Conservation (phyloP, 2,888 invertebrate genomes). For the Holacanthella duospinosa region DNA sequence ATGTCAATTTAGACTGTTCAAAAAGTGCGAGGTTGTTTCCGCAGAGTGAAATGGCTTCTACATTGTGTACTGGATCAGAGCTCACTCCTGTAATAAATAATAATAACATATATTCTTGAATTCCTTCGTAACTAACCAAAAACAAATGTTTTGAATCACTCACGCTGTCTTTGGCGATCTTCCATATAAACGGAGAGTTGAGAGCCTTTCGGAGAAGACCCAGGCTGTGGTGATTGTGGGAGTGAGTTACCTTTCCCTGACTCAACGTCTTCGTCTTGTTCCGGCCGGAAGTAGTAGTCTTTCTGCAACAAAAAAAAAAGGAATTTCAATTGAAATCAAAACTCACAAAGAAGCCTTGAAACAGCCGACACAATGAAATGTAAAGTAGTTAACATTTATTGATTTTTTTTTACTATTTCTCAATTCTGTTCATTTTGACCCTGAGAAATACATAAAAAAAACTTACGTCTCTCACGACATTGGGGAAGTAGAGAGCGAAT, state of each 20-base stretch:
- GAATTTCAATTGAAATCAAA: neutral
- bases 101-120: neutral
- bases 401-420: too few relatives aligned
- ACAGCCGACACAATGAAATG: too few relatives aligned
- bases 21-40: constrained; percentile 47
- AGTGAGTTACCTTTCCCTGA: constrained; percentile 92
- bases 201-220: constrained; percentile 31
- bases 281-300: constrained; percentile 15
- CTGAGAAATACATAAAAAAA: too few relatives aligned
- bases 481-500: constrained; percentile 72
- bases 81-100: neutral
- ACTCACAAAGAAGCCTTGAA: too few relatives aligned
- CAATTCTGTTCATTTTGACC: too few relatives aligned
- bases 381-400: too few relatives aligned
- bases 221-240: constrained; percentile 65
- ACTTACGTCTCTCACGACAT: constrained; percentile 27
- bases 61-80: constrained; percentile 33
- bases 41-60: constrained; percentile 59
- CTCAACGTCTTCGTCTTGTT: constrained; percentile 80
- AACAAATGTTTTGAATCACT: neutral
- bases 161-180: constrained; percentile 13
- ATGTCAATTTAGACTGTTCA: constrained; percentile 50
- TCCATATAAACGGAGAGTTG: constrained; percentile 26
- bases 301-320: constrained; percentile 3
- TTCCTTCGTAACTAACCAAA: too few relatives aligned